Evolutionary conservation across 2,888 invertebrate species (phyloP).

Genomic region (Nemapogon koenigi): DNA sequence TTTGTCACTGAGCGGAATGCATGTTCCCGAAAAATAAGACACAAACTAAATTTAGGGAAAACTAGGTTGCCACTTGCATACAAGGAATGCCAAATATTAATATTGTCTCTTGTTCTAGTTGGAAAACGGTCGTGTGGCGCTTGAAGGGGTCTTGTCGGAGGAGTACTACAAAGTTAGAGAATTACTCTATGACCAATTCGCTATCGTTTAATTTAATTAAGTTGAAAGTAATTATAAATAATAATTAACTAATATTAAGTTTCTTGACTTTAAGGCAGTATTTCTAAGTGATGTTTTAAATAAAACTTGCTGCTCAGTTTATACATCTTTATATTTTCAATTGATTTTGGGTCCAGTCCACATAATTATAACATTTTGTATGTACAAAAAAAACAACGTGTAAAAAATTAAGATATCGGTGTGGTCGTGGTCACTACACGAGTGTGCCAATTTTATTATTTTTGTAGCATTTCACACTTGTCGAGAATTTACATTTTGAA

Average conservation of each 20-base stretch:
- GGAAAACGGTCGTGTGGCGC: slow-evolving; percentile 88
- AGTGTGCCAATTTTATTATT: too few relatives aligned
- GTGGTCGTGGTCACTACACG: too few relatives aligned
- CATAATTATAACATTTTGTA: slow-evolving; percentile 17
- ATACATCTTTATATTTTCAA: too few relatives aligned
- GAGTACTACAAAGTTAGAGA: slow-evolving; percentile 95
- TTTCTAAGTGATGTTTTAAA: not conserved
- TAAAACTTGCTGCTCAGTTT: not conserved
- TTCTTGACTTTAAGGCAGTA: not conserved
- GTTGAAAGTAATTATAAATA: not conserved
- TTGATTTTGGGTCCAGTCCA: slow-evolving; percentile 1
- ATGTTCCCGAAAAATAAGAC: too few relatives aligned
- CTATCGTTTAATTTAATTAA: slow-evolving; percentile 74
- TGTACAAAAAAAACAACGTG: slow-evolving; percentile 49
- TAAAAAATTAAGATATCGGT: slow-evolving; percentile 43
- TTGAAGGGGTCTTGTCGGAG: slow-evolving; percentile 94
- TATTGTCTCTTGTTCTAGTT: slow-evolving; percentile 76
- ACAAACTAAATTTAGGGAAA: too few relatives aligned
- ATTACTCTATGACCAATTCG: slow-evolving; percentile 94
- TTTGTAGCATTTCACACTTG: too few relatives aligned
- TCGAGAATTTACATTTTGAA: too few relatives aligned
- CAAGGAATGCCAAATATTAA: too few relatives aligned
- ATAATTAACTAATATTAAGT: not conserved
- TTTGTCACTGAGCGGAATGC: too few relatives aligned
- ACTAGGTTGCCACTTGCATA: too few relatives aligned